These are phyloP conservation scores for Vanessa cardui DNA, from an alignment of 2,888 invertebrate genomes.

Conservation along the genomic window DNA sequence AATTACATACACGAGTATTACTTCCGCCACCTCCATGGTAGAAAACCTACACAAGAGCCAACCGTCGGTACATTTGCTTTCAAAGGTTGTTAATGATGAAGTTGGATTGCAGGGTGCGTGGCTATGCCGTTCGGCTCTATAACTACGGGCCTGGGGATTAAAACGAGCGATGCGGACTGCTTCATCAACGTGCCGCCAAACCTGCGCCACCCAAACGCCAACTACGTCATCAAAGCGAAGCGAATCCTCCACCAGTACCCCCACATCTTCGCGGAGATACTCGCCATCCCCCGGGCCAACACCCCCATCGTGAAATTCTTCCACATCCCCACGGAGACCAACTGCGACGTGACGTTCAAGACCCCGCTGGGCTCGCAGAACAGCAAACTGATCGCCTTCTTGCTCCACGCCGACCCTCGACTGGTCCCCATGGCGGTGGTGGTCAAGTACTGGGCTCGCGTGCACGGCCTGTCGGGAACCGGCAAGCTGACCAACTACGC, in stretches of 20 bases:
- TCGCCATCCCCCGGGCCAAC: slow-evolving; percentile 87
- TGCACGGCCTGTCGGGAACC: slow-evolving; percentile 81
- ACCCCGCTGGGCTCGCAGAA: slow-evolving; percentile 87
- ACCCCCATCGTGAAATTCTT: slow-evolving; percentile 90
- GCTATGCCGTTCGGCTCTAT: slow-evolving; percentile 88
- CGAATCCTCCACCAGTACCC: slow-evolving; percentile 63
- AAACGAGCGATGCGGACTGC: slow-evolving; percentile 88
- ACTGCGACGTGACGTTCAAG: slow-evolving; percentile 89
- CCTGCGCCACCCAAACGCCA: slow-evolving; percentile 44
- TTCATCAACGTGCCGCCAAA: slow-evolving; percentile 78
- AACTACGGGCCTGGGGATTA: slow-evolving; percentile 86
- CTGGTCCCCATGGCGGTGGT: slow-evolving; percentile 84
- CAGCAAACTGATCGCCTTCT: slow-evolving; percentile 84
- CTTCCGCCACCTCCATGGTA: too few relatives aligned
- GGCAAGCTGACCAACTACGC: slow-evolving; percentile 87
- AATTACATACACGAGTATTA: too few relatives aligned
- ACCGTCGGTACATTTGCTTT: background rate
- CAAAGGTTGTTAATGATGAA: background rate
- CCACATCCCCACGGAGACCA: slow-evolving; percentile 83
- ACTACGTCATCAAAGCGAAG: slow-evolving; percentile 59
- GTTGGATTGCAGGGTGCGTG: slow-evolving; percentile 58
- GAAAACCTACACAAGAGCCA: background rate
- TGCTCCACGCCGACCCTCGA: slow-evolving; percentile 82
- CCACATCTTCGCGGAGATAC: slow-evolving; percentile 78
- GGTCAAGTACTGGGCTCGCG: slow-evolving; percentile 89